These are phyloP conservation scores for Etheostoma nigrum DNA, from an alignment of 2,797 vertebrate species.

Conservation along the genomic window DNA sequence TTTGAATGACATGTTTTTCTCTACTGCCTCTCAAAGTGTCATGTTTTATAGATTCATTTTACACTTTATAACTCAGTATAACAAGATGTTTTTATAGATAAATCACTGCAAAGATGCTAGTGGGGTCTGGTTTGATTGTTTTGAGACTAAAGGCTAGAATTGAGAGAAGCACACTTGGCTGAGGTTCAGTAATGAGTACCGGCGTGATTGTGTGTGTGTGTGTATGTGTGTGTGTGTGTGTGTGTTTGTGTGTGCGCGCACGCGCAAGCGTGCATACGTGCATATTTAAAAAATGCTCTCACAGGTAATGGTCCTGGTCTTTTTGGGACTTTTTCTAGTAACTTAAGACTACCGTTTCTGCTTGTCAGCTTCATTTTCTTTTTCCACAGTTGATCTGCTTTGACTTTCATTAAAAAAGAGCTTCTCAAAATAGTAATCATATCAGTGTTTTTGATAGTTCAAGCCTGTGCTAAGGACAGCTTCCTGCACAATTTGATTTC, in stretches of 20 bases:
- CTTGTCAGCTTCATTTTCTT: conserved; percentile 55
- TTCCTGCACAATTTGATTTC: conserved; percentile 57
- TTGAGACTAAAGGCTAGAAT: conserved; percentile 29
- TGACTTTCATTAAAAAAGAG: conserved; percentile 45
- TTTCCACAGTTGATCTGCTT: conserved; percentile 48
- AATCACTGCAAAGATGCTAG: conserved; percentile 39
- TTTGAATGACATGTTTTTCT: conserved; percentile 51
- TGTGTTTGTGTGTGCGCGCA: not conserved
- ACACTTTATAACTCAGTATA: conserved; percentile 66
- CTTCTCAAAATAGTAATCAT: conserved; percentile 32
- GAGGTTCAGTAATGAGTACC: conserved; percentile 50
- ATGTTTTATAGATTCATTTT: conserved; percentile 59
- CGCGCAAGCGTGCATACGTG: too few species aligned
- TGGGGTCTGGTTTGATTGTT: conserved; percentile 24
- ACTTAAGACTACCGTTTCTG: conserved; percentile 54
- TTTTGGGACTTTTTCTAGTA: conserved; percentile 71
- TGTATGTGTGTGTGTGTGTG: not conserved
- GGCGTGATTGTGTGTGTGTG: conserved; percentile 12
- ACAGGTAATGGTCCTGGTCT: conserved; percentile 51
- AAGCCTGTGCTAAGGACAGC: conserved; percentile 27
- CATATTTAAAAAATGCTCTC: conserved; percentile 27
- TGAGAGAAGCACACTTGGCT: conserved; percentile 46
- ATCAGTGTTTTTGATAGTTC: conserved; percentile 26
- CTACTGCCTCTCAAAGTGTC: conserved; percentile 27
- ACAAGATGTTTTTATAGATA: conserved; percentile 64